Base-by-base conservation (phyloP, 2,113 vertebrate species). In the Periophthalmus modestus region DNA sequence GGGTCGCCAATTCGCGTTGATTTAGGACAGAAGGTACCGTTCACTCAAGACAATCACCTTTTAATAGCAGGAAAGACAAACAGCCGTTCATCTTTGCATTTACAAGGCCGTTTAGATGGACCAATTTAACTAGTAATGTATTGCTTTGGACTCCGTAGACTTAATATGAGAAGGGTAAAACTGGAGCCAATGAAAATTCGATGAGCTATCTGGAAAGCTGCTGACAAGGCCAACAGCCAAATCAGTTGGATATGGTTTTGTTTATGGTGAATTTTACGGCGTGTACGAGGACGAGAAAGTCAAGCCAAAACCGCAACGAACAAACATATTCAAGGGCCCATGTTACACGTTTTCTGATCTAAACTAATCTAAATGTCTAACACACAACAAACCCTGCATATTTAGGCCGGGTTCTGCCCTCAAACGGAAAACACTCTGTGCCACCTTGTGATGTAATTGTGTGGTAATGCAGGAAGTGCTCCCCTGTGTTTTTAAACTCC, bases 21-120 rank as follows among this genome's bases (percentile, higher is more conserved):
- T 65, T 65, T 65, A 65, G 62, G 34, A 65, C 62, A 65, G 19
- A 18, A 65, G 62, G 62, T 65, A 15, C 18, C 34, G 19, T 65
- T 65, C 62, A 39, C 33, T 65, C 62, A 65, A 34, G 62, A 43
- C 62, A 65, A 65, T 65, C 62, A 65, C 62, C 34, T 65, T 65
- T 65, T 65, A 65, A 65, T 65, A 65, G 34, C 62, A 39, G 62
- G 39, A 36, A 65, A 65, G 62, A 65, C 62, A 65, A 65, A 65
- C 62, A 65, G n/a, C 33, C 34, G 34, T 65, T 65, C 62, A 39
- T 39, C 33, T 39, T 65, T 21, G 34, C 11, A 43, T 65, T 43
- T 65, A 19, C 43, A 39, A 65, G 59, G 59, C 59, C 34, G 34
- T 62, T 62, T 62, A 34, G 24, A 62, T 34, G 43, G 34, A 43